Evolutionary conservation across 2,888 invertebrate genomes (phyloP), one percentile per base, ranked within the genome.

Genomic region (Erebia palarica): DNA sequence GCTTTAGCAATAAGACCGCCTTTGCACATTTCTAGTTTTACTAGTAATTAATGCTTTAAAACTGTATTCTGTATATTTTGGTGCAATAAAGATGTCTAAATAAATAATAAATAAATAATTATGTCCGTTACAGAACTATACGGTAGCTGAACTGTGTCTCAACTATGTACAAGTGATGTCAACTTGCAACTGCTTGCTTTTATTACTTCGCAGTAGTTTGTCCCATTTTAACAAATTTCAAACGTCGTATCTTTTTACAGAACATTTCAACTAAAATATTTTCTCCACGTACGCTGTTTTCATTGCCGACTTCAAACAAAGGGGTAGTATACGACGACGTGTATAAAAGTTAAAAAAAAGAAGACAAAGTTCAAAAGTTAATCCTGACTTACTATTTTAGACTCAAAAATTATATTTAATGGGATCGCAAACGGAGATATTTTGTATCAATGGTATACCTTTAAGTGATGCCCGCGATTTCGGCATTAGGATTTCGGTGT

Each of bases 131-230:
- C 10, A 18, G 3, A 21, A 21, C 49, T 63, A 49, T 49, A 21
- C 9, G 49, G 14, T 63, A 21, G 14, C 49, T 63, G 49, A 11
- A 63, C 63, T 8, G 49, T 14, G 68, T 78, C 77, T 74, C 77
- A 77, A 84, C 85, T 79, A 81, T 82, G 84, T 84, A 81, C 80
- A 81, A 77, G 73, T 74, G 76, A 76, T 77, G 79, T 77, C 82
- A 79, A 83, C 83, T 84, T 80, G 79, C 82, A 80, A 63, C 63
- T 63, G 63, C 78, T 74, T 78, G 79, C 77, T 74, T 80, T 79
- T 79, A 81, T 82, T 82, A 80, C 80, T 73, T 86, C 86, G 67
- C 59, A 57, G 65, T 55, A 65, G 55, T 65, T 65, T 65, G 65
- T 57, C 16, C 63, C 63, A 65, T 44, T 65, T 65, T 57, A 65